A percentile compares a stretch with the other conserved stretches of the same genome.
These are phyloP conservation scores for Coccyzus lansbergi DNA, from an alignment of 2,797 vertebrate genomes.

Conservation along the genomic window DNA sequence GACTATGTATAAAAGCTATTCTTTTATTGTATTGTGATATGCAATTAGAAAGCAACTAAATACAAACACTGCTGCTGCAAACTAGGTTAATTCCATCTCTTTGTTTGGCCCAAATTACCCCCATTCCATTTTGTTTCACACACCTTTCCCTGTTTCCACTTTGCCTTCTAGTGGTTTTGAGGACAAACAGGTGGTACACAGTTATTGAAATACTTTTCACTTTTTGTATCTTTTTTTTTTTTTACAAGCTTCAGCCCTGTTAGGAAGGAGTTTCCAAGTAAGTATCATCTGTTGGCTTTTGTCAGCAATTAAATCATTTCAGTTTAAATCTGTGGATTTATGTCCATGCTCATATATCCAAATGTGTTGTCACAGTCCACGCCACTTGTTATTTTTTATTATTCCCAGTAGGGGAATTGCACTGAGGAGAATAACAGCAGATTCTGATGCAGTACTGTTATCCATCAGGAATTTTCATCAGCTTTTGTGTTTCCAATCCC, in stretches of 20 bases:
- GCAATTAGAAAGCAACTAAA: neutral
- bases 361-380: neutral
- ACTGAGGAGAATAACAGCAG: neutral
- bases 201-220: conserved; percentile 39
- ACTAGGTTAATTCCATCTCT: neutral
- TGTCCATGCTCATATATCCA: neutral
- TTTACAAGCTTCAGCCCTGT: conserved; percentile 68
- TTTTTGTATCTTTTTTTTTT: conserved; percentile 15
- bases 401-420: neutral
- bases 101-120: neutral
- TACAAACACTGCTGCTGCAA: neutral
- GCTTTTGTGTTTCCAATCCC: neutral
- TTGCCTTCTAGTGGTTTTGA: neutral
- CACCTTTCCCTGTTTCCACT: neutral
- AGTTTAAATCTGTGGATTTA: neutral
- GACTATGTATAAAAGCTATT: neutral
- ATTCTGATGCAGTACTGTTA: neutral
- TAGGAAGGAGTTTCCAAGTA: conserved; percentile 72
- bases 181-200: neutral
- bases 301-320: conserved; percentile 9
- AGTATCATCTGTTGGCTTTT: conserved; percentile 56
- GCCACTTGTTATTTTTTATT: conserved; percentile 19
- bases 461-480: neutral
- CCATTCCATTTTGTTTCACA: neutral
- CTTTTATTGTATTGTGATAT: neutral